Conservation (phyloP, 2,888 invertebrate genomes). For the Brachycybe producta region DNA sequence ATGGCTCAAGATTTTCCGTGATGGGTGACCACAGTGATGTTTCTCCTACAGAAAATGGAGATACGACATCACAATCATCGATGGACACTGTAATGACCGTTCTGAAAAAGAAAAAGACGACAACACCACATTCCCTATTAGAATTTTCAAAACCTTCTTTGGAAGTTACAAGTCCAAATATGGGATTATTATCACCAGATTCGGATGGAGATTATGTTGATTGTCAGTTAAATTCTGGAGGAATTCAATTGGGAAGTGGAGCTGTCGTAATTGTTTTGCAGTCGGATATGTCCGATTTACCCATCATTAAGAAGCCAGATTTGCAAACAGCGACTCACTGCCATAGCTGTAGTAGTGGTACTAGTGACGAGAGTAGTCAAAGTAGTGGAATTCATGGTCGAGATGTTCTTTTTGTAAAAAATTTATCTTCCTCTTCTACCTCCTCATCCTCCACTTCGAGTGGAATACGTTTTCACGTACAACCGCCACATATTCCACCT, state of each 20-base stretch:
- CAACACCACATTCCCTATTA: not conserved
- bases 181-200: too few species aligned
- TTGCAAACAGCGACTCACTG: conserved; percentile 4
- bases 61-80: conserved; percentile 15
- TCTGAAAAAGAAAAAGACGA: not conserved
- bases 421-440: conserved; percentile 2
- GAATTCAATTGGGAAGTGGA: not conserved
- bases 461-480: conserved; percentile 4
- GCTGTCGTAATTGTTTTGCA: not conserved
- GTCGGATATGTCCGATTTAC: too few species aligned
- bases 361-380: not conserved
- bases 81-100: conserved; percentile 16
- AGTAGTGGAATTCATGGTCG: conserved; percentile 1
- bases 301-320: too few species aligned
- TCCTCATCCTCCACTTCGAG: conserved; percentile 4
- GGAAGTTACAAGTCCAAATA: too few species aligned
- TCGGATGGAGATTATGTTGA: too few species aligned
- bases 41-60: conserved; percentile 13
- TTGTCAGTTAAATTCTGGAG: not conserved
- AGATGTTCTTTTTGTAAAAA: not conserved
- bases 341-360: conserved; percentile 7
- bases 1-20: not conserved
- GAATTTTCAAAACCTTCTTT: not conserved
- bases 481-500: conserved; percentile 3
- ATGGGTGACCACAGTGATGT: conserved; percentile 6